Evolutionary conservation across 2,797 vertebrate species (phyloP).

Genomic region (Danio kyathit): DNA sequence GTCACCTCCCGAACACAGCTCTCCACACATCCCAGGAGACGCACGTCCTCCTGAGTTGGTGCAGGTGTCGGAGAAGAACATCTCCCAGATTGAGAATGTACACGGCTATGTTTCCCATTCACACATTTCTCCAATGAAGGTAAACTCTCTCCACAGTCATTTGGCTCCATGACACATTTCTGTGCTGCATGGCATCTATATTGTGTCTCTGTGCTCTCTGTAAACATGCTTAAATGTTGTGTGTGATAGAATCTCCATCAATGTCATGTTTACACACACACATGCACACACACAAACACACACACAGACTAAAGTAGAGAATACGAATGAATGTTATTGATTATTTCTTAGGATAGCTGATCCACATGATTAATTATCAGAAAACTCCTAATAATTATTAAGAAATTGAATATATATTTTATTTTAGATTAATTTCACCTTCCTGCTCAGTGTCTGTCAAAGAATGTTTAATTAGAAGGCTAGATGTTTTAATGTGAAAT

Average conservation of each 20-base stretch:
- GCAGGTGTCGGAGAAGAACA: constrained; percentile 93
- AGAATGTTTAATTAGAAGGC: too few species aligned
- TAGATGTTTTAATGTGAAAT: too few species aligned
- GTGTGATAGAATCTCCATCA: constrained; percentile 48
- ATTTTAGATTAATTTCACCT: neutral
- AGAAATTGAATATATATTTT: neutral
- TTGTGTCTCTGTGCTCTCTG: constrained; percentile 38
- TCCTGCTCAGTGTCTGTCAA: neutral
- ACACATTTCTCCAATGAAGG: constrained; percentile 91
- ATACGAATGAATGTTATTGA: neutral
- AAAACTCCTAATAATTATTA: neutral
- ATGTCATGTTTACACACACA: constrained; percentile 26
- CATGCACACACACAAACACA: neutral
- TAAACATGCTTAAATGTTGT: constrained; percentile 43
- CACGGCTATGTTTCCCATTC: constrained; percentile 95
- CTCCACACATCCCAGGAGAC: constrained; percentile 81
- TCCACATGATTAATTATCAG: too few species aligned
- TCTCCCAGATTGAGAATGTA: constrained; percentile 95
- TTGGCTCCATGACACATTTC: constrained; percentile 13
- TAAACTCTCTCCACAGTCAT: constrained; percentile 61
- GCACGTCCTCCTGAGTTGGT: constrained; percentile 89
- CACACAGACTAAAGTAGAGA: neutral
- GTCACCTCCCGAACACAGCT: constrained; percentile 83
- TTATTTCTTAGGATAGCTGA: neutral
- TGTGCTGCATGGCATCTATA: constrained; percentile 26